Conservation (phyloP, 2,113 vertebrate species). For the Marmota monax region DNA sequence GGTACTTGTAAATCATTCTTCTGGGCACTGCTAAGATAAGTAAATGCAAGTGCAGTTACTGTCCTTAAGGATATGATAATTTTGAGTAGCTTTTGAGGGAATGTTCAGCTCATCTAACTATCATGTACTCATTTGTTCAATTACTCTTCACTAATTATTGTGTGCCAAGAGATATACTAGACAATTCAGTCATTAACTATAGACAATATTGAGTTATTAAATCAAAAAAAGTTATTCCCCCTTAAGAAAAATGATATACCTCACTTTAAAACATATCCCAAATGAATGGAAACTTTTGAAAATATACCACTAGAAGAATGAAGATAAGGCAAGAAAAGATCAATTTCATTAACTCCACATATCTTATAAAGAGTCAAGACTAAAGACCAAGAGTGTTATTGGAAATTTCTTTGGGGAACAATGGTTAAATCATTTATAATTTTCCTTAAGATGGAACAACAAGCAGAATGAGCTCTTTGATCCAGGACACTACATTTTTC, state of each 20-base stretch:
- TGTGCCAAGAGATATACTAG: background rate
- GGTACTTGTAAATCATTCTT: background rate
- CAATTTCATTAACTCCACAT: background rate
- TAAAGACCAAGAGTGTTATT: background rate
- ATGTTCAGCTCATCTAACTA: background rate
- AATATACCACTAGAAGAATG: background rate
- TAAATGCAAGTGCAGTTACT: background rate
- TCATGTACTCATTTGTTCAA: background rate
- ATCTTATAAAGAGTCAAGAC: background rate
- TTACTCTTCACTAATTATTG: background rate
- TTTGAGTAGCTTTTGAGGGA: slow-evolving; percentile 29
- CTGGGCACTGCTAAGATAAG: background rate
- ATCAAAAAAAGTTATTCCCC: background rate
- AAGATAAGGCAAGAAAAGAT: slow-evolving; percentile 33
- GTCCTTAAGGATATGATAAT: background rate
- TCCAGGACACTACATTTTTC: background rate
- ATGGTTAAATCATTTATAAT: background rate
- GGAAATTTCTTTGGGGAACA: slow-evolving; percentile 9
- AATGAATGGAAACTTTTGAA: background rate
- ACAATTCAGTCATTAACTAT: background rate
- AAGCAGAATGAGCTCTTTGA: background rate
- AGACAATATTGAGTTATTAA: background rate
- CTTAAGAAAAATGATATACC: background rate
- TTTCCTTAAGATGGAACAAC: background rate
- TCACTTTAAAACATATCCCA: background rate